phyloP scores from a whole-genome alignment of 2,113 vertebrate species.

The Leucopsar rothschildi region DNA sequence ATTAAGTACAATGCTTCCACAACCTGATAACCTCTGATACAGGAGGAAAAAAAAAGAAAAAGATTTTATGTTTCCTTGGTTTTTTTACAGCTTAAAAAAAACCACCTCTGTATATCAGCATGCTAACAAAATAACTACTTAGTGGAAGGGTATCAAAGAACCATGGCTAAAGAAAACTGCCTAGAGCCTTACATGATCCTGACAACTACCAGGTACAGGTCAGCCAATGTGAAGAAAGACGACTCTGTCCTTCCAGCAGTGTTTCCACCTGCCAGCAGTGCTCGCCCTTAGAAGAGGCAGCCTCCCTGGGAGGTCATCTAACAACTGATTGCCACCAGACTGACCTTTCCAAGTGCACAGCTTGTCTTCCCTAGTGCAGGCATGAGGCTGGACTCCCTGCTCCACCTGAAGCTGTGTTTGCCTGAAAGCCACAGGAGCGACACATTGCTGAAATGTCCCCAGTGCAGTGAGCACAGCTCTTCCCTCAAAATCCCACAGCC shows the following conservation, averaged over 20 bases:
- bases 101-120: not conserved
- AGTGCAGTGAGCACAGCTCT: fast-evolving
- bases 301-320: not conserved
- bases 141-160: not conserved
- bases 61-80: not conserved
- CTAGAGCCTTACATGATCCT: not conserved
- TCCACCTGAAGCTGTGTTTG: fast-evolving
- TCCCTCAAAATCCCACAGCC: fast-evolving
- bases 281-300: not conserved
- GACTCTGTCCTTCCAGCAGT: not conserved
- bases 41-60: not conserved
- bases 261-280: not conserved
- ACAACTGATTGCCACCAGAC: not conserved
- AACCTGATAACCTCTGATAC: not conserved
- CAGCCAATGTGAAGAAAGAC: not conserved
- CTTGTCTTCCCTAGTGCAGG: fast-evolving
- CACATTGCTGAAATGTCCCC: fast-evolving
- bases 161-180: not conserved
- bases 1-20: not conserved
- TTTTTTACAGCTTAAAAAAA: not conserved
- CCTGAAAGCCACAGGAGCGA: not conserved
- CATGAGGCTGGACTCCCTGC: not conserved
- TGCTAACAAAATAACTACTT: not conserved
- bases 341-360: not conserved
- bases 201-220: not conserved